phyloP scores from a whole-genome alignment of 2,113 vertebrate genomes.

The Charina bottae region DNA sequence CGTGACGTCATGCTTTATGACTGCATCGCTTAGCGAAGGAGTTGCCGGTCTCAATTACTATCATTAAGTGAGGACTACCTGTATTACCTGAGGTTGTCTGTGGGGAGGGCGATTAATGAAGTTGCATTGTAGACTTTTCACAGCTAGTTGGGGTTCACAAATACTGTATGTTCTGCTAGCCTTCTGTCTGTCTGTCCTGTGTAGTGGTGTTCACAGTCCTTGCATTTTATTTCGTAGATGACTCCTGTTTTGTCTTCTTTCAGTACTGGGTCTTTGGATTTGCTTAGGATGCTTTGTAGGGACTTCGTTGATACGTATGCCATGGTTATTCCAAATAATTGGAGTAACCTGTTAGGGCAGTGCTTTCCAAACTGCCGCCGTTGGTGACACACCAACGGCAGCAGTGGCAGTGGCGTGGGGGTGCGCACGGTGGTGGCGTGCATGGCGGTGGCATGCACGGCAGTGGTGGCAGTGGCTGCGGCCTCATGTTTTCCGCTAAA shows the following conservation, averaged over 20 bases:
- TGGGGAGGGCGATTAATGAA: background rate
- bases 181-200: background rate
- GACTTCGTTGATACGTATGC: background rate
- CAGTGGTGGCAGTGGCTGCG: too few relatives aligned
- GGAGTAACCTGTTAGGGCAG: background rate
- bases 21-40: too few relatives aligned
- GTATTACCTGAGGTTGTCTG: too few relatives aligned
- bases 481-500: too few relatives aligned
- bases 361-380: too few relatives aligned
- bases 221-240: background rate
- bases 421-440: too few relatives aligned
- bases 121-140: background rate
- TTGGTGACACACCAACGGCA: too few relatives aligned
- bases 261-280: background rate
- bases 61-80: too few relatives aligned
- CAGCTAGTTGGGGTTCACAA: background rate
- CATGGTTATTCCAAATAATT: background rate
- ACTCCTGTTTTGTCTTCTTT: background rate
- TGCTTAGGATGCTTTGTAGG: background rate
- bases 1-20: too few relatives aligned
- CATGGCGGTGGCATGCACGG: too few relatives aligned
- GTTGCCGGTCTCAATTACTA: too few relatives aligned
- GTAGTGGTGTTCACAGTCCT: background rate
- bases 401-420: too few relatives aligned
- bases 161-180: background rate